A percentile compares a stretch with the other conserved stretches of the same genome.
Evolutionary conservation across 2,797 vertebrate genomes (phyloP).

Genomic region (Sebastes baramenuke): DNA sequence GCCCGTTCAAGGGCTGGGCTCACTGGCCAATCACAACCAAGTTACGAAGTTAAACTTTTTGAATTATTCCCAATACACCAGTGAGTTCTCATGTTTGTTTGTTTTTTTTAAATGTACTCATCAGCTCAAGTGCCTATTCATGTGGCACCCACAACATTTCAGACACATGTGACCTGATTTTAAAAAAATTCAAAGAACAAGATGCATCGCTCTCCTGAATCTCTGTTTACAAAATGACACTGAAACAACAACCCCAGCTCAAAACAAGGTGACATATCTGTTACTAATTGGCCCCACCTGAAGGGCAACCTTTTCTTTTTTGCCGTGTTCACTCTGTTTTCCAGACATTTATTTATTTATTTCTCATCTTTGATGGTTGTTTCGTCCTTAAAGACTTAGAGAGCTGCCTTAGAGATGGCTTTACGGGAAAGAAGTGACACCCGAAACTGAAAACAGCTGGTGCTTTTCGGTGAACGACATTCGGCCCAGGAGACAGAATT

Average conservation of each 20-base stretch:
- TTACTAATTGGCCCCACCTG: not conserved
- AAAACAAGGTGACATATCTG: not conserved
- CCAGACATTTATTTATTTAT: not conserved
- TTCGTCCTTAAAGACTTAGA: not conserved
- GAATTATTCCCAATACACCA: not conserved
- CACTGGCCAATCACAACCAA: not conserved
- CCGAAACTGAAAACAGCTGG: constrained; percentile 21
- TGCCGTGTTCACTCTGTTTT: not conserved
- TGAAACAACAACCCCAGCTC: not conserved
- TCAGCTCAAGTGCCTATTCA: constrained; percentile 13
- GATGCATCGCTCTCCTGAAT: not conserved
- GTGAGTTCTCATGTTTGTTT: not conserved
- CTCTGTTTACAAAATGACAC: not conserved
- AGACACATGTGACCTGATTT: constrained; percentile 20
- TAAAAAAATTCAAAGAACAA: not conserved
- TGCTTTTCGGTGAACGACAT: constrained; percentile 22
- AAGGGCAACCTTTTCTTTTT: not conserved
- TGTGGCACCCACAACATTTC: constrained; percentile 2
- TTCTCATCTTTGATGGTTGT: constrained; percentile 15
- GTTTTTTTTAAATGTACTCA: not conserved
- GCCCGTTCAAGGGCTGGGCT: not conserved
- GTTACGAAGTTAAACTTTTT: no score
- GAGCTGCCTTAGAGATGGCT: not conserved
- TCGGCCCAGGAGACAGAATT: constrained; percentile 34
- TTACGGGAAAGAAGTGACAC: not conserved